Evolutionary conservation across 2,888 invertebrate species (phyloP).

Genomic region (Sclerodermus sp.): DNA sequence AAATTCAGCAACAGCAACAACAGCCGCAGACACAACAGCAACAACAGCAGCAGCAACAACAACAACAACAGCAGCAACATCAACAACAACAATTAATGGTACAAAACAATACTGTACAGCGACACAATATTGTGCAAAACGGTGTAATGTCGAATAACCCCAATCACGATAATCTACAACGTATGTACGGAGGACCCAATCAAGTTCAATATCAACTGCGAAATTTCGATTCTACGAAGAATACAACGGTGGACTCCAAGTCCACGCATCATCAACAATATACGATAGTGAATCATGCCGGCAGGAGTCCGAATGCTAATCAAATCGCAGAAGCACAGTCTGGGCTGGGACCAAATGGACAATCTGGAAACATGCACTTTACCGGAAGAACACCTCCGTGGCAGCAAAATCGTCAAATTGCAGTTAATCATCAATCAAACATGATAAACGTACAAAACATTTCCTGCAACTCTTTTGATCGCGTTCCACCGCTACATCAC

Average conservation of each 20-base stretch:
- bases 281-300: conserved; percentile 43
- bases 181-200: conserved; percentile 43
- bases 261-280: conserved; percentile 37
- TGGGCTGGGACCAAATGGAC: conserved; percentile 39
- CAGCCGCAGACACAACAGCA: conserved; percentile 37
- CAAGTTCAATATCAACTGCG: conserved; percentile 44
- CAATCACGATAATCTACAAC: conserved; percentile 43
- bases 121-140: conserved; percentile 47
- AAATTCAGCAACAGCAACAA: conserved; percentile 36
- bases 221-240: conserved; percentile 55
- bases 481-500: conserved; percentile 75
- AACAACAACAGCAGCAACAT: conserved; percentile 37
- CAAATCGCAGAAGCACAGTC: conserved; percentile 42
- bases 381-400: conserved; percentile 63
- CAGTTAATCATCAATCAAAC: conserved; percentile 30
- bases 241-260: conserved; percentile 36
- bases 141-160: conserved; percentile 30
- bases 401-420: conserved; percentile 56
- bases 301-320: conserved; percentile 42
- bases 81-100: conserved; percentile 37
- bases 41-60: conserved; percentile 39
- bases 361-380: conserved; percentile 41
- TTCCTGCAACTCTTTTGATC: conserved; percentile 65
- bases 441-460: conserved; percentile 43
- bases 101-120: conserved; percentile 47